Evolutionary conservation across 2,113 vertebrate species (phyloP).

Genomic region (Nipponia nippon): DNA sequence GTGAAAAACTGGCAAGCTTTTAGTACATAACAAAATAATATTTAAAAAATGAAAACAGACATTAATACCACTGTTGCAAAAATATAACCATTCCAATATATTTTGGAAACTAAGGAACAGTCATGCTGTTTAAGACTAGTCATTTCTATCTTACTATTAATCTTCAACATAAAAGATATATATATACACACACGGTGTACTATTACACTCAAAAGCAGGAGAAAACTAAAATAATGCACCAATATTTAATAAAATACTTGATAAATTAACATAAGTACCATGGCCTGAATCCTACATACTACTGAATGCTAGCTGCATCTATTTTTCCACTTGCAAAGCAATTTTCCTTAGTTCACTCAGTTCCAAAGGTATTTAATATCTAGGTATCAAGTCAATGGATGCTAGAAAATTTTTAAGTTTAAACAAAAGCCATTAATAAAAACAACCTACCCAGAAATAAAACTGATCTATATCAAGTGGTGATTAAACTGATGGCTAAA

Average conservation of each 20-base stretch:
- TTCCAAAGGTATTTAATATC: background rate
- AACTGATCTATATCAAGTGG: background rate
- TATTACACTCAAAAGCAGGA: background rate
- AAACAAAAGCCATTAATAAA: background rate
- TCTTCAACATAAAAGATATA: background rate
- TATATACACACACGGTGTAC: background rate
- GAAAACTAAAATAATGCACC: background rate
- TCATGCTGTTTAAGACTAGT: background rate
- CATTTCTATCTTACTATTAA: background rate
- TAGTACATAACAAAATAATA: background rate
- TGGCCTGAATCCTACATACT: background rate
- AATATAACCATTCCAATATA: background rate
- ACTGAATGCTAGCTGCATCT: background rate
- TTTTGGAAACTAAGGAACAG: background rate
- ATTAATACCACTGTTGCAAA: background rate
- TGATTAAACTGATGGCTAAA: background rate
- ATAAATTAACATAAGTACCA: background rate
- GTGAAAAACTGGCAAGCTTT: background rate
- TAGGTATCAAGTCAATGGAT: background rate
- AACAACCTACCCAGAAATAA: background rate
- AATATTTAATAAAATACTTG: background rate
- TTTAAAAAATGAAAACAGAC: background rate
- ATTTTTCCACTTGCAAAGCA: background rate
- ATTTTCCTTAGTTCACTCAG: background rate
- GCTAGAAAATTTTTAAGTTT: background rate